These are phyloP conservation scores for Tetheella fluctuosa DNA, from an alignment of 2,888 invertebrate species.

Conservation along the genomic window DNA sequence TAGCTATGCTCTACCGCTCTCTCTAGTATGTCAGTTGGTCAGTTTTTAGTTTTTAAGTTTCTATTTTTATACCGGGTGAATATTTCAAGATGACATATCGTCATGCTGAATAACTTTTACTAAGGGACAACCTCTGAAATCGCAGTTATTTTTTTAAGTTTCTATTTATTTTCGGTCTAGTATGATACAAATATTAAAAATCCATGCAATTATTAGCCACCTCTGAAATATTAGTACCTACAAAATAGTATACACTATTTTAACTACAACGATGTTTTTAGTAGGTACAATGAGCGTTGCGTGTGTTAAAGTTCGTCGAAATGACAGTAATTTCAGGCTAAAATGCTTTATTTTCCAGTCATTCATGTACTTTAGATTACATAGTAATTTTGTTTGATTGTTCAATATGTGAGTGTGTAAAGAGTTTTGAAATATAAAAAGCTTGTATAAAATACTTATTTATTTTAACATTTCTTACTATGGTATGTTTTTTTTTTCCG, in stretches of 20 bases:
- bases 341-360: neutral
- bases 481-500: no score
- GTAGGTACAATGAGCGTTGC: neutral
- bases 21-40: no score
- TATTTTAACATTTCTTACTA: no score
- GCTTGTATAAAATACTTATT: neutral
- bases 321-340: conserved; percentile 4
- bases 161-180: no score
- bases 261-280: neutral
- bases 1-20: no score
- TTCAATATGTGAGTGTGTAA: neutral
- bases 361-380: conserved; percentile 6
- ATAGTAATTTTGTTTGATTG: conserved; percentile 7
- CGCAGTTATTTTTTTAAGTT: no score
- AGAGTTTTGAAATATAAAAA: neutral
- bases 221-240: neutral
- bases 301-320: conserved; percentile 1
- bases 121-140: no score
- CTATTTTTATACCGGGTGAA: no score
- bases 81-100: no score
- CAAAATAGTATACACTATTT: neutral
- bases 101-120: no score
- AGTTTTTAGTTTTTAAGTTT: no score
- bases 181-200: neutral
- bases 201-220: no score